A percentile compares a stretch with the other conserved stretches of the same genome.
phyloP scores from a whole-genome alignment of 92 coral and sea anemone genomes.

The Umimayanthus kanabou region DNA sequence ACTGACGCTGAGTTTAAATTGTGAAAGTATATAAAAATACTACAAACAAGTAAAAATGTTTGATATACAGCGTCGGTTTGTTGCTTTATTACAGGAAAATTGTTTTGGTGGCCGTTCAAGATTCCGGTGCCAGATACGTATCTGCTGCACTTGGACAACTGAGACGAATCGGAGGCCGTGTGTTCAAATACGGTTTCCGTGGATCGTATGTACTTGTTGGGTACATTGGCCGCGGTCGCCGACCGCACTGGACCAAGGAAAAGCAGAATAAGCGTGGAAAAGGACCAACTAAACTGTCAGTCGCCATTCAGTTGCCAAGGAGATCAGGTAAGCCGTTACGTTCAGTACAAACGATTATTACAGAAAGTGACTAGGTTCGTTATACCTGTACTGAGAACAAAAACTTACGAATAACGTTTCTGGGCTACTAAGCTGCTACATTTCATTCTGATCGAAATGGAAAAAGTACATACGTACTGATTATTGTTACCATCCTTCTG shows the following conservation, averaged over 20 bases:
- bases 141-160: slow-evolving; percentile 8
- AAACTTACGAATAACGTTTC: no score
- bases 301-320: neutral
- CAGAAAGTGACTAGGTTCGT: no score
- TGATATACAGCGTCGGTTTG: neutral
- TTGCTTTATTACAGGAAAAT: slow-evolving; percentile 24
- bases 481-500: no score
- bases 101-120: slow-evolving; percentile 32
- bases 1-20: no score
- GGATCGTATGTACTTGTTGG: slow-evolving; percentile 37
- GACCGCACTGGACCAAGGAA: slow-evolving; percentile 20
- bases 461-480: no score
- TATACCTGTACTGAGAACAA: no score
- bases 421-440: no score
- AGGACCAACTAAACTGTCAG: slow-evolving; percentile 5
- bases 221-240: slow-evolving; percentile 33
- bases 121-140: slow-evolving; percentile 3
- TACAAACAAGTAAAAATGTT: no score
- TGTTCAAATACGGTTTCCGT: slow-evolving; percentile 23
- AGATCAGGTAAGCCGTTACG: neutral
- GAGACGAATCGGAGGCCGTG: slow-evolving; percentile 35
- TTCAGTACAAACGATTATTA: no score
- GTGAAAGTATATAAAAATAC: no score
- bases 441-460: no score
- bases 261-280: slow-evolving; percentile 17